Evolutionary conservation across 1,140 invertebrate genomes (phyloP).

Genomic region (Philotrypesis tridentata): DNA sequence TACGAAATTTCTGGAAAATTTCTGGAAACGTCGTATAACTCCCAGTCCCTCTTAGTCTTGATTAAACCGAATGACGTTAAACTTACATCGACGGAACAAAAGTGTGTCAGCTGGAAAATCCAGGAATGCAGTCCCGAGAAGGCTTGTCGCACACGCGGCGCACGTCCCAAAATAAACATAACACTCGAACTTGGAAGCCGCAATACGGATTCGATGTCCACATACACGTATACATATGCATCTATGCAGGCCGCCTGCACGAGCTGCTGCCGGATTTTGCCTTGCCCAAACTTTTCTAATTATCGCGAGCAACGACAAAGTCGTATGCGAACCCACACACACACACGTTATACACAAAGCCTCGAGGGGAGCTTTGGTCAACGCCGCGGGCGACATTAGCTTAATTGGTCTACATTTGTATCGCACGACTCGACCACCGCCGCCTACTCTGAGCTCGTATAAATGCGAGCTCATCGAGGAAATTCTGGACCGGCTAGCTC

Average conservation of each 20-base stretch:
- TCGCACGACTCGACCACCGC: neutral
- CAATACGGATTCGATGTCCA: neutral
- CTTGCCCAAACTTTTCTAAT: slow-evolving; percentile 25
- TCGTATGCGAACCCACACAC: neutral
- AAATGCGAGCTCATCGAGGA: neutral
- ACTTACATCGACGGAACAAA: neutral
- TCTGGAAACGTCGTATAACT: neutral
- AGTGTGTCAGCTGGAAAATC: neutral
- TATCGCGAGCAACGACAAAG: slow-evolving; percentile 10
- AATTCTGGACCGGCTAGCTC: neutral
- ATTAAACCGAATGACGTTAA: neutral
- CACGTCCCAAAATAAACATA: slow-evolving; percentile 6
- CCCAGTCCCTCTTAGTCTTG: neutral
- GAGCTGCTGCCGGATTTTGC: neutral
- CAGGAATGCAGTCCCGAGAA: neutral
- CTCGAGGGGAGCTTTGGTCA: slow-evolving; percentile 19
- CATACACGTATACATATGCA: neutral
- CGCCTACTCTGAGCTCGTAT: neutral
- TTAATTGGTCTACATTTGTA: slow-evolving; percentile 50
- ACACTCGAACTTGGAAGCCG: slow-evolving; percentile 13
- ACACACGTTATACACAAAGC: neutral
- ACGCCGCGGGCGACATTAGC: slow-evolving; percentile 51
- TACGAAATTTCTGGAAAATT: neutral
- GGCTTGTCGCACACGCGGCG: neutral
- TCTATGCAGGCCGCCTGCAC: neutral